phyloP scores from a whole-genome alignment of 2,113 vertebrate genomes.

The Thamnophis sirtalis region DNA sequence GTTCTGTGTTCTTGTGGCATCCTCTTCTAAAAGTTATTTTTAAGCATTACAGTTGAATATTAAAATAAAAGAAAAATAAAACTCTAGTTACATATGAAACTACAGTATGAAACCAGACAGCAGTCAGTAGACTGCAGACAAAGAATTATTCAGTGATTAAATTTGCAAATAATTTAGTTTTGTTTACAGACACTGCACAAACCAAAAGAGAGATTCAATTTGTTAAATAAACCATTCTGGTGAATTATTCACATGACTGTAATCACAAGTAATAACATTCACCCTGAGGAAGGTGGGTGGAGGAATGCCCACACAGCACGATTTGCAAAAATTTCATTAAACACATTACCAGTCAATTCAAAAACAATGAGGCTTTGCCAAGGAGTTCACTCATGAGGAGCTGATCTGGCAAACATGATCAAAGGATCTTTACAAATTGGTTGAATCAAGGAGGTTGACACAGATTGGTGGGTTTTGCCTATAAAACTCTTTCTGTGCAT shows the following conservation, averaged over 20 bases:
- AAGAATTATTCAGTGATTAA: constrained; percentile 27
- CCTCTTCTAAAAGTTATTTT: background rate
- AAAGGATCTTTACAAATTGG: constrained; percentile 36
- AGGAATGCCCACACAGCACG: background rate
- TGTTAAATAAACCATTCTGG: constrained; percentile 26
- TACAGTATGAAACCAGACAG: background rate
- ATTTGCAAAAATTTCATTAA: constrained; percentile 30
- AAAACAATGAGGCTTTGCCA: constrained; percentile 25
- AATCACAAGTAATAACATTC: constrained; percentile 35
- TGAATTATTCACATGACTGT: constrained; percentile 33
- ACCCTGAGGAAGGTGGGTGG: constrained; percentile 3
- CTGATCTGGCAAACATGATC: constrained; percentile 25
- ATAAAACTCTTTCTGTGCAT: constrained; percentile 11
- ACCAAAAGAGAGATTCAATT: constrained; percentile 15
- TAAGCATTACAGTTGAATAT: constrained; percentile 1
- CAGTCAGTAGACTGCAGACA: constrained; percentile 12
- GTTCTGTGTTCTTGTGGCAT: background rate
- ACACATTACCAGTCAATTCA: constrained; percentile 21
- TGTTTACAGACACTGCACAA: constrained; percentile 21
- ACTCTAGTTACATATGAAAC: background rate
- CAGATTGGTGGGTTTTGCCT: background rate
- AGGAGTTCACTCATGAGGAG: constrained; percentile 48
- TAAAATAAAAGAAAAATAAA: background rate
- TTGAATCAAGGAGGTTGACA: background rate
- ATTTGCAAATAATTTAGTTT: constrained; percentile 33